A percentile compares a stretch with the other conserved stretches of the same genome.
These are phyloP conservation scores for Chloroceryle inda DNA, from an alignment of 2,797 vertebrate species.

Conservation along the genomic window DNA sequence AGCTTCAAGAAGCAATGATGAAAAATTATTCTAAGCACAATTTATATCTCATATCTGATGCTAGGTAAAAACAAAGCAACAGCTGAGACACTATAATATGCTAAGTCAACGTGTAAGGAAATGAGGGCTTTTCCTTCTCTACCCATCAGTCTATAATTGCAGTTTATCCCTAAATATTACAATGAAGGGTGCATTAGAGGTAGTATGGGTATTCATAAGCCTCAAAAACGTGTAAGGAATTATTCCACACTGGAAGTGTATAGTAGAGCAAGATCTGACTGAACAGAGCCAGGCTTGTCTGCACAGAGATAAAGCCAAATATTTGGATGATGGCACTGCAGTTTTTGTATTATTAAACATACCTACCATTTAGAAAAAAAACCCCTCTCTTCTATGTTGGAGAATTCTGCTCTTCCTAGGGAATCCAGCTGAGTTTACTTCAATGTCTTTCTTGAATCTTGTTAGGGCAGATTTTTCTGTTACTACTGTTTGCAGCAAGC, in stretches of 20 bases:
- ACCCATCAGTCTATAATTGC: not conserved
- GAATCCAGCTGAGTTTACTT: conserved; percentile 27
- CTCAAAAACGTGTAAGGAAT: not conserved
- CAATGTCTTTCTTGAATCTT: conserved; percentile 16
- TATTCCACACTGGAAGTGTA: not conserved
- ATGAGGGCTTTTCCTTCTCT: not conserved
- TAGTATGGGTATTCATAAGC: not conserved
- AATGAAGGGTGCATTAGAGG: not conserved
- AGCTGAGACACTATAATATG: not conserved
- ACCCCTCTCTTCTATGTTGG: not conserved
- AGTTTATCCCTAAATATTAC: not conserved
- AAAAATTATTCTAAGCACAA: not conserved
- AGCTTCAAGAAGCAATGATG: not conserved
- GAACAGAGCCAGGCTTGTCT: conserved; percentile 28
- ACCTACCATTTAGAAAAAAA: not conserved
- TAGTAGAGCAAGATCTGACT: not conserved
- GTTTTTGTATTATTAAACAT: conserved; percentile 59
- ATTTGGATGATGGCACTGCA: conserved; percentile 13
- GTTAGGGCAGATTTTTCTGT: conserved; percentile 34
- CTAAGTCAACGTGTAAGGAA: not conserved
- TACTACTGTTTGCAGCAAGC: not conserved
- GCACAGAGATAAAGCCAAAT: conserved; percentile 46
- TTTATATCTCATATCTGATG: not conserved
- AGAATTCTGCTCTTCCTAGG: conserved; percentile 19
- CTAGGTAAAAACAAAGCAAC: conserved; percentile 11